Base-by-base conservation (phyloP, 2,888 invertebrate genomes). In the Morpho deidamia region DNA sequence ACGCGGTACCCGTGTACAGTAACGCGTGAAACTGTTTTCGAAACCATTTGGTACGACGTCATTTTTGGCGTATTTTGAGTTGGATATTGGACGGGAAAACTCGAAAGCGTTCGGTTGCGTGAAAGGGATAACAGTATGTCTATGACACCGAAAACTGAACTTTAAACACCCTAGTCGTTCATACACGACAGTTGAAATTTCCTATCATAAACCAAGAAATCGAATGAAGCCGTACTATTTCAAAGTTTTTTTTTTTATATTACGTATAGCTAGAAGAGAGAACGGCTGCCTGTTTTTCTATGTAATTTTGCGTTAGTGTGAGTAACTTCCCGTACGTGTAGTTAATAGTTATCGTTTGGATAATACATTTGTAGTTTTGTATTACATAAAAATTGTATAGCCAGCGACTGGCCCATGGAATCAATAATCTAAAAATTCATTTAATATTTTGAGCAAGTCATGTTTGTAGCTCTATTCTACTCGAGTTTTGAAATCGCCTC, bases 41-140 rank as follows among this genome's bases (percentile, higher is more conserved):
- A 88, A 88, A 87, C 84, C 45, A 78, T 75, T 79, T 81, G 80
- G 77, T 78, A 78, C 83, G 83, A 86, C 87, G 87, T 87, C 82
- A 88, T 87, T 90, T 89, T 89, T 89, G 87, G 88, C 88, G 89
- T 89, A 87, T 89, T 90, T 89, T 88, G 89, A 88, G 89, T 88
- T 87, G 83, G 78, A 76, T 74, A 83, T 82, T 76, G 81, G 75
- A 86, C 88, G 87, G 86, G 86, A 88, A 88, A 89, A 84, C 86
- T 88, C 88, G 88, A 87, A 88, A 85, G 79, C 79, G 67, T 78
- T 89, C 88, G 88, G 86, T 72, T 75, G 82, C 71, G 78, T 68
- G 86, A 88, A 71, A 70, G 81, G 76, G 87, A 88, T 65, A 59
- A 78, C 63, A 50, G 57, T 61, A 64, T 55, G 55, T 58, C 64